Evolutionary conservation across 2,888 invertebrate species (phyloP).

Genomic region (Papilio elwesi): DNA sequence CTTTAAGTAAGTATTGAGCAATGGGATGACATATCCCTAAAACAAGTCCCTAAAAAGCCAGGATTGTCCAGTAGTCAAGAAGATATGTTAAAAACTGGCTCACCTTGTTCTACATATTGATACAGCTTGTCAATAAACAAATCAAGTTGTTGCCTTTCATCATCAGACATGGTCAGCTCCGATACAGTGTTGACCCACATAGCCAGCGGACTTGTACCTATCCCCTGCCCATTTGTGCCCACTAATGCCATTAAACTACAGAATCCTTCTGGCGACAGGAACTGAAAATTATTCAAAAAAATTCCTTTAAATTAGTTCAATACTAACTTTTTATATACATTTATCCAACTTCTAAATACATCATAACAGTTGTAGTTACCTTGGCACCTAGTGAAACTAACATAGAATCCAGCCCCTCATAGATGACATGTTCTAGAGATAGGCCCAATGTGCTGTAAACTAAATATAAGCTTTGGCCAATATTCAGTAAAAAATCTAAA

Average conservation of each 20-base stretch:
- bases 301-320: too few relatives aligned
- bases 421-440: too few relatives aligned
- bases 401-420: too few relatives aligned
- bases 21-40: not conserved
- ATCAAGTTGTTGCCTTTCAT: conserved; percentile 88
- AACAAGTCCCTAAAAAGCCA: too few relatives aligned
- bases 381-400: too few relatives aligned
- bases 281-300: conserved; percentile 64
- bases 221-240: conserved; percentile 97
- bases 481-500: too few relatives aligned
- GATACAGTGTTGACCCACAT: conserved; percentile 93
- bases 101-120: conserved; percentile 92
- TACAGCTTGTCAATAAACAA: conserved; percentile 92
- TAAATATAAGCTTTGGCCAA: too few relatives aligned
- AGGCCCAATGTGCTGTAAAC: too few relatives aligned
- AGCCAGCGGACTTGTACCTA: conserved; percentile 95
- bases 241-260: conserved; percentile 86
- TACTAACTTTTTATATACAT: too few relatives aligned
- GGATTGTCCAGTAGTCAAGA: not conserved
- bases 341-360: too few relatives aligned
- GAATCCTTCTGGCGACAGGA: conserved; percentile 93
- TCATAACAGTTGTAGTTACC: too few relatives aligned
- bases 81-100: conserved; percentile 42
- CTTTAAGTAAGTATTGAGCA: too few relatives aligned
- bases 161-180: conserved; percentile 86